phyloP scores from a whole-genome alignment of 2,888 invertebrate genomes.

The Asteroscopus sphinx region DNA sequence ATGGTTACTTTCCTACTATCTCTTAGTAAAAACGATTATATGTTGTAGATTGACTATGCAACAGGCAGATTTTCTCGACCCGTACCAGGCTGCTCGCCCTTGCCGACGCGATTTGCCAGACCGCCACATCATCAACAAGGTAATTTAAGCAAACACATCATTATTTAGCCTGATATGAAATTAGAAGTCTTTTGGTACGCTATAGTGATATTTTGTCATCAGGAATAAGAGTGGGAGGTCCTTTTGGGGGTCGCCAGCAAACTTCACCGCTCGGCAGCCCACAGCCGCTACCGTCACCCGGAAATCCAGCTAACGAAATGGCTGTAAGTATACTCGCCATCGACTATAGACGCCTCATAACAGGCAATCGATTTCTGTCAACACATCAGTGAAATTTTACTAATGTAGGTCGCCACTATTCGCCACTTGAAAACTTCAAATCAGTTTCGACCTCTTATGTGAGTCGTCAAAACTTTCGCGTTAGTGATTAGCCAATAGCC shows the following conservation, averaged over 20 bases:
- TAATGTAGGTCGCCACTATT: no score
- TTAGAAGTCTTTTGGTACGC: not conserved
- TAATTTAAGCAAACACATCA: conserved; percentile 29
- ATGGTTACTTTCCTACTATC: not conserved
- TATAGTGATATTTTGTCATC: conserved; percentile 5
- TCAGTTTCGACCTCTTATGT: no score
- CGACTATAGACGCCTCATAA: not conserved
- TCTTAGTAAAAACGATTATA: not conserved
- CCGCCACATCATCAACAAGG: conserved; percentile 87
- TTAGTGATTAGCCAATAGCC: no score
- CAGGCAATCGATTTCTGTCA: no score
- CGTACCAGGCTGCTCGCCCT: conserved; percentile 82
- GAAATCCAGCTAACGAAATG: conserved; percentile 82
- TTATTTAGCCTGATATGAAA: not conserved
- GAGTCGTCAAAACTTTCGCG: no score
- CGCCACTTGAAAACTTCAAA: no score
- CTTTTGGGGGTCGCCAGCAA: conserved; percentile 82
- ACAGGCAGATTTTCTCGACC: conserved; percentile 83
- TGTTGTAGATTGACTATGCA: conserved; percentile 73
- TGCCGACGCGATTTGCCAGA: conserved; percentile 82
- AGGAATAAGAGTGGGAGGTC: conserved; percentile 87
- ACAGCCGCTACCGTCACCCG: conserved; percentile 86
- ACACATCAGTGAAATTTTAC: no score
- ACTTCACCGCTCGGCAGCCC: conserved; percentile 87
- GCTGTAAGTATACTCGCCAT: conserved; percentile 71